Percentiles rank a stretch among this genome's conserved stretches.
These are phyloP conservation scores for Brachionus paranguensis DNA, from an alignment of 1,140 invertebrate genomes.

Conservation along the genomic window DNA sequence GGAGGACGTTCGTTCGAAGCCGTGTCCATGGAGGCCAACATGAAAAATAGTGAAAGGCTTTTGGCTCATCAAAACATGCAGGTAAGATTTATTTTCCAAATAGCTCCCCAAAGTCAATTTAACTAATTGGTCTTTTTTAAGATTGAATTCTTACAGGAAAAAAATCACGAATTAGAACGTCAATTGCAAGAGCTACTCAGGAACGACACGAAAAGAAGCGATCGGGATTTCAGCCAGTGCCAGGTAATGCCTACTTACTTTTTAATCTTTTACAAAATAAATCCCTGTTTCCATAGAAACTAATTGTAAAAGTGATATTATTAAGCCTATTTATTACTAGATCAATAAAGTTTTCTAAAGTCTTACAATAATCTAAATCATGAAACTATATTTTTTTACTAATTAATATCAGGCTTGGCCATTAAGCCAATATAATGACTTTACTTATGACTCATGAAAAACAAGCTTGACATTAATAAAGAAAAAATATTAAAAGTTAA, in stretches of 20 bases:
- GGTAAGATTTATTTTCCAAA: constrained; percentile 42
- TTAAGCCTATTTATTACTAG: too few species aligned
- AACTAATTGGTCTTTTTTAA: constrained; percentile 40
- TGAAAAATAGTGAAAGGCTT: constrained; percentile 53
- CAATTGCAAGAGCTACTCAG: constrained; percentile 45
- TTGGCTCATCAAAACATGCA: constrained; percentile 56
- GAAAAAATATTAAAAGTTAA: too few species aligned
- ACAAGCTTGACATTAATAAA: too few species aligned
- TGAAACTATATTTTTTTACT: too few species aligned
- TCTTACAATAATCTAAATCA: too few species aligned
- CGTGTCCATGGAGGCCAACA: constrained; percentile 53
- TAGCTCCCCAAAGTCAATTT: not conserved
- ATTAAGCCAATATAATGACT: too few species aligned
- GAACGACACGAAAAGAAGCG: constrained; percentile 41
- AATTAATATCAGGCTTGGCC: too few species aligned
- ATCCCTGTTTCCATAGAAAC: constrained; percentile 21
- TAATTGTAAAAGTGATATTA: not conserved
- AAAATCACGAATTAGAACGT: constrained; percentile 50
- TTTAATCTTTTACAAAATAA: not conserved
- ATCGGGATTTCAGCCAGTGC: constrained; percentile 50
- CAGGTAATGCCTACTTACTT: constrained; percentile 44
- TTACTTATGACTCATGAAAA: too few species aligned
- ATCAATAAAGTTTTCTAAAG: too few species aligned
- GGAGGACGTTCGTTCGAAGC: constrained; percentile 54
- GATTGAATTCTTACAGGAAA: constrained; percentile 55